Conservation (phyloP, 2,113 vertebrate species). For the Heterotilapia buettikoferi region DNA sequence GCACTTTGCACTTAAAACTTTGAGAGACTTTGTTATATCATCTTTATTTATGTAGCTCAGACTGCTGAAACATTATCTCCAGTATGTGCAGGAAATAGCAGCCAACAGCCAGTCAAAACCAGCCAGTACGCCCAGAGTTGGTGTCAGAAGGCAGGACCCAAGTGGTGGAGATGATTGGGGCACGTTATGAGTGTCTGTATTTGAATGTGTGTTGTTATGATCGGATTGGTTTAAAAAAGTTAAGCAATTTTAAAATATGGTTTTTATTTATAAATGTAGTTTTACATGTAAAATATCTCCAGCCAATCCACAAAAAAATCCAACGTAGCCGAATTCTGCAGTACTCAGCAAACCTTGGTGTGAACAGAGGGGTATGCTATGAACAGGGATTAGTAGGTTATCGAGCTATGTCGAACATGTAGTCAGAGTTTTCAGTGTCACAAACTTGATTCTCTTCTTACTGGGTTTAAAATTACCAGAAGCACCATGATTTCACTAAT, state of each 20-base stretch:
- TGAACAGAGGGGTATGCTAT: neutral
- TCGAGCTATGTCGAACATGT: neutral
- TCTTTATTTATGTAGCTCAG: neutral
- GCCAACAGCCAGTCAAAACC: neutral
- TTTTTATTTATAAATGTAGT: neutral
- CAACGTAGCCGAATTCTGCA: fast-evolving
- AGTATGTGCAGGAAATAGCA: neutral
- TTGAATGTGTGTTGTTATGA: neutral
- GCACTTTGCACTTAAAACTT: neutral
- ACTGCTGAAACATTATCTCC: neutral
- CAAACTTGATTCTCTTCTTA: neutral
- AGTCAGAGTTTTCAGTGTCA: neutral
- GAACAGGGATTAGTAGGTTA: neutral
- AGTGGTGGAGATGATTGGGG: neutral
- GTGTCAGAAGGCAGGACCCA: neutral
- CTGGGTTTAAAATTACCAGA: neutral
- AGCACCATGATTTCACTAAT: neutral
- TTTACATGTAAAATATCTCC: neutral
- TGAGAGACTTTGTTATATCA: neutral
- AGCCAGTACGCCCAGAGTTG: neutral
- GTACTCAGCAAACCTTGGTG: neutral
- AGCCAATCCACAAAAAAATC: neutral
- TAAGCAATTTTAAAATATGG: neutral
- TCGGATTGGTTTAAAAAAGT: neutral
- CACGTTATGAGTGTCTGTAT: neutral